phyloP scores from a whole-genome alignment of 64 coral and sea anemone genomes.

The Acropora tenuis region DNA sequence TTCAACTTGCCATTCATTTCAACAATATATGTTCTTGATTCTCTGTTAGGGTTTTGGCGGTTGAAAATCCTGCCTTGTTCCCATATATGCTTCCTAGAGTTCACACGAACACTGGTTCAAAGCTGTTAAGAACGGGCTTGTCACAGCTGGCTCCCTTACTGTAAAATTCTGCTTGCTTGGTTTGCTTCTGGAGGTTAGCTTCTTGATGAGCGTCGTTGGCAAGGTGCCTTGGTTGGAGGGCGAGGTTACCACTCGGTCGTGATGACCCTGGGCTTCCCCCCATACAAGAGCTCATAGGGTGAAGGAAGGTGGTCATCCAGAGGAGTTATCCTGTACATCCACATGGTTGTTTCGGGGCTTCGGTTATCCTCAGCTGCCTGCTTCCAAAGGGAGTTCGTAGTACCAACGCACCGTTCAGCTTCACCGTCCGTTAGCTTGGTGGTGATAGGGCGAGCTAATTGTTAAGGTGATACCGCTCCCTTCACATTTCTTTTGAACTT shows the following conservation, averaged over 20 bases:
- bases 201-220: conserved; percentile 24
- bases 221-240: conserved; percentile 45
- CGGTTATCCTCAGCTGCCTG: conserved; percentile 54
- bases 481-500: conserved; percentile 61
- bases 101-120: conserved; percentile 37
- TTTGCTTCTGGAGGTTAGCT: conserved; percentile 37
- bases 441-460: conserved; percentile 75
- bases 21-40: conserved; percentile 71
- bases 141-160: no score
- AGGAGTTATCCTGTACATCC: conserved; percentile 70
- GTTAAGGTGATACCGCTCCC: conserved; percentile 51
- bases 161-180: conserved; percentile 52
- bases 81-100: conserved; percentile 57
- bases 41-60: no score
- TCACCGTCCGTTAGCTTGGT: conserved; percentile 65
- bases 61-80: no score
- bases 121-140: conserved; percentile 15
- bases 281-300: conserved; percentile 66
- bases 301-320: no score
- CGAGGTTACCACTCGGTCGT: conserved; percentile 14
- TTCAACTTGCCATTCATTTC: conserved; percentile 54
- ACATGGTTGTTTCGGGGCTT: conserved; percentile 59
- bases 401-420: conserved; percentile 53
- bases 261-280: conserved; percentile 46
- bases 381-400: conserved; percentile 55